These are phyloP conservation scores for Machaerirhynchus nigripectus DNA, from an alignment of 2,113 vertebrate species.

Conservation along the genomic window DNA sequence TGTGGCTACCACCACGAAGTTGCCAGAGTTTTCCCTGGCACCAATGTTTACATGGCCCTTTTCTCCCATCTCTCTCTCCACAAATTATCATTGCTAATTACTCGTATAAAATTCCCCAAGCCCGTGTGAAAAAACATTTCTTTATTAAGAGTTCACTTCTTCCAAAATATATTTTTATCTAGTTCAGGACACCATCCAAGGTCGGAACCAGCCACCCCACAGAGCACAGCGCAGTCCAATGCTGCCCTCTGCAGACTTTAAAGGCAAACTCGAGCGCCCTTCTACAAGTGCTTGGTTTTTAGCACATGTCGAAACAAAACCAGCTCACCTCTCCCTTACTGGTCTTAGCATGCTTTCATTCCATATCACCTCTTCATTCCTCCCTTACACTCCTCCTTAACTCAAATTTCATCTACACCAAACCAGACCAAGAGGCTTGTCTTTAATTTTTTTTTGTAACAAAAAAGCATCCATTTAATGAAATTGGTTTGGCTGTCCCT, in stretches of 20 bases:
- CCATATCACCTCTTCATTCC: background rate
- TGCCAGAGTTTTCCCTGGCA: background rate
- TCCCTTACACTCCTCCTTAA: background rate
- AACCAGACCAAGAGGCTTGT: background rate
- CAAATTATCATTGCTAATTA: background rate
- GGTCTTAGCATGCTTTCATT: background rate
- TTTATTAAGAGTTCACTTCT: background rate
- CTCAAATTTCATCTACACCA: background rate
- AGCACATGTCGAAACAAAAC: background rate
- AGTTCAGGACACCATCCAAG: background rate
- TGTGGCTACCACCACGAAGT: background rate
- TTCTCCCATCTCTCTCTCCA: background rate
- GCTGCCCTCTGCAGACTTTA: constrained; percentile 43
- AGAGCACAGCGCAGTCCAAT: background rate
- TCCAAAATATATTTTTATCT: background rate
- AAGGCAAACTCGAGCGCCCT: background rate
- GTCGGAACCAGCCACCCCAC: background rate
- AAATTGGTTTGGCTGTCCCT: background rate
- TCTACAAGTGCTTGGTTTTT: background rate
- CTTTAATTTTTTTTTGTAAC: background rate
- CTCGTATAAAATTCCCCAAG: background rate
- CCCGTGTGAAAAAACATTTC: background rate
- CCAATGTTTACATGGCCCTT: background rate
- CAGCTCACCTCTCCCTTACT: background rate
- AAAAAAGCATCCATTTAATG: background rate